Evolutionary conservation across 1,140 invertebrate genomes (phyloP).

Genomic region (Micrasema minimum): DNA sequence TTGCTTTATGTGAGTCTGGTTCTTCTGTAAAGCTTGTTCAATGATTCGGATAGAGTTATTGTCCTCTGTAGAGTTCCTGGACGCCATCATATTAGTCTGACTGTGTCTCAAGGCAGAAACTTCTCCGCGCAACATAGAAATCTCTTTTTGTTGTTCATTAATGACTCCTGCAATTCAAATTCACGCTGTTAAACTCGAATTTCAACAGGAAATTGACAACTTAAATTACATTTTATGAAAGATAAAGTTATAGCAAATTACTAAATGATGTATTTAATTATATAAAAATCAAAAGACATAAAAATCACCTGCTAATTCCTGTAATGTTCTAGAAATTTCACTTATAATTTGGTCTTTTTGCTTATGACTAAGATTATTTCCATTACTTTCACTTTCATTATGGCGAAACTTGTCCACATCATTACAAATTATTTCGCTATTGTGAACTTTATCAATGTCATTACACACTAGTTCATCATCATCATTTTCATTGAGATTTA

Average conservation of each 20-base stretch:
- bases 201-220: no score
- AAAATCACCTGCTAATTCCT: slow-evolving; percentile 34
- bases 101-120: slow-evolving; percentile 37
- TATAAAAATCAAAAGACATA: no score
- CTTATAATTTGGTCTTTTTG: slow-evolving; percentile 27
- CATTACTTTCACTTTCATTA: slow-evolving; percentile 19
- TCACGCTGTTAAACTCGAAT: no score
- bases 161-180: slow-evolving; percentile 37
- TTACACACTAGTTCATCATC: slow-evolving; percentile 4
- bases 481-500: slow-evolving; percentile 42
- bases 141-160: slow-evolving; percentile 47
- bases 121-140: slow-evolving; percentile 41
- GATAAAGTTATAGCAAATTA: no score
- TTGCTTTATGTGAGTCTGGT: slow-evolving; percentile 49
- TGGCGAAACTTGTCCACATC: slow-evolving; percentile 10
- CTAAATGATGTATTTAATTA: no score
- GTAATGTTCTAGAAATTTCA: slow-evolving; percentile 37
- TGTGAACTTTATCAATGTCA: slow-evolving; percentile 15
- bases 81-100: slow-evolving; percentile 34
- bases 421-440: no score
- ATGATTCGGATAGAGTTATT: slow-evolving; percentile 29
- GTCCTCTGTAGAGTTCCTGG: slow-evolving; percentile 18
- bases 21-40: slow-evolving; percentile 44
- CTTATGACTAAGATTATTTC: slow-evolving; percentile 26
- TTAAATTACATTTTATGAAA: no score